Percentiles rank a stretch among this genome's conserved stretches.
Conservation (phyloP, 2,113 vertebrate genomes). For the Garra rufa region DNA sequence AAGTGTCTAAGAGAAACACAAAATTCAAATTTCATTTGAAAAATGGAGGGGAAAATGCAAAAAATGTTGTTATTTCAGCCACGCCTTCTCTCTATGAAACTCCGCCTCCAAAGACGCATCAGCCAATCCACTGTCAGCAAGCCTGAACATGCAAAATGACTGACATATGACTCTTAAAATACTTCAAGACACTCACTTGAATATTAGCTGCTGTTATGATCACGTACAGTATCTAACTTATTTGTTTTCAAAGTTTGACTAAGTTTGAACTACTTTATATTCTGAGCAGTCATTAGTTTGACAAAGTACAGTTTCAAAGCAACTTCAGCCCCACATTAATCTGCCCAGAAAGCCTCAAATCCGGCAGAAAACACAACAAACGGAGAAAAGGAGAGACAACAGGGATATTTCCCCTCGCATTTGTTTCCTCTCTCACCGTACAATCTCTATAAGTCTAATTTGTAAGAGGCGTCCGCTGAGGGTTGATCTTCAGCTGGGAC, state of each 20-base stretch:
- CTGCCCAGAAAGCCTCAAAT: not conserved
- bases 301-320: conserved; percentile 20
- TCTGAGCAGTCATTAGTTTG: not conserved
- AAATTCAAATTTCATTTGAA: no score
- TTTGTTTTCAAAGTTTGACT: not conserved
- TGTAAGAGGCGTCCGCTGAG: conserved; percentile 71
- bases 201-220: not conserved
- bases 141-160: no score
- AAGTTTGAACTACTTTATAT: not conserved
- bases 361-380: conserved; percentile 3
- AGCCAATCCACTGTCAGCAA: no score
- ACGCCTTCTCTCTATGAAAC: no score
- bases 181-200: not conserved
- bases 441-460: conserved; percentile 65
- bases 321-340: not conserved
- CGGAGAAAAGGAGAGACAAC: not conserved
- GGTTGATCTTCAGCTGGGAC: conserved; percentile 66
- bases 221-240: no score
- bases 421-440: conserved; percentile 34
- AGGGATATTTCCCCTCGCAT: not conserved
- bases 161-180: no score
- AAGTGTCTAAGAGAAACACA: no score
- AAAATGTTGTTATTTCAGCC: no score
- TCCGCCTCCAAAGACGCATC: no score
- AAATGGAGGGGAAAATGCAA: no score